Conservation (phyloP, 2,113 vertebrate genomes). For the Noctilio leporinus region DNA sequence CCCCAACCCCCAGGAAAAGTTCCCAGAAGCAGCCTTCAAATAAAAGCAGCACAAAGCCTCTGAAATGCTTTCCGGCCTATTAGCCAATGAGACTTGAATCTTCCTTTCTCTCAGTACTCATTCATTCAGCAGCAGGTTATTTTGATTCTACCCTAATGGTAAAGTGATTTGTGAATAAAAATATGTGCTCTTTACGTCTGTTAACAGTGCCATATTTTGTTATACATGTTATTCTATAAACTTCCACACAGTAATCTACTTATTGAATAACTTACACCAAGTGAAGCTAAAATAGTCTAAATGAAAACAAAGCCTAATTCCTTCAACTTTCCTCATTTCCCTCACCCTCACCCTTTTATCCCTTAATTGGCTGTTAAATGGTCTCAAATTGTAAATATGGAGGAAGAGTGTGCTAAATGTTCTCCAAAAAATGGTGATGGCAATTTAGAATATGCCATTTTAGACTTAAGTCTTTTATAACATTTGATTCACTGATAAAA, state of each 20-base stretch:
- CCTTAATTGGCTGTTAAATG: slow-evolving; percentile 10
- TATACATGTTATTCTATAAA: not conserved
- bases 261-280: not conserved
- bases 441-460: slow-evolving; percentile 20
- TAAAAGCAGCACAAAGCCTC: not conserved
- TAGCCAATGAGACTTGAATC: not conserved
- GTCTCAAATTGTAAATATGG: slow-evolving; percentile 10
- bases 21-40: not conserved
- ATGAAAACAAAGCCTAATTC: slow-evolving; percentile 12
- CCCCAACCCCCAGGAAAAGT: not conserved
- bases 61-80: not conserved
- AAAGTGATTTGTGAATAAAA: not conserved
- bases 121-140: not conserved
- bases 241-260: not conserved
- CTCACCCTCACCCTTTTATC: not conserved
- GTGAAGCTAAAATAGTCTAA: not conserved
- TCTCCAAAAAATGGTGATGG: slow-evolving; percentile 1
- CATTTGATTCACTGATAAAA: slow-evolving; percentile 58
- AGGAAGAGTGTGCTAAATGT: slow-evolving; percentile 36
- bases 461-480: slow-evolving; percentile 24
- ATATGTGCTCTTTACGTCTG: not conserved
- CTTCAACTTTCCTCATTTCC: not conserved
- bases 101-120: not conserved
- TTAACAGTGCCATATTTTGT: not conserved
- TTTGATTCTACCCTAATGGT: not conserved